Evolutionary conservation across 2,113 vertebrate species (phyloP), one percentile per base, ranked within the genome.

Genomic region (Morone chrysops): DNA sequence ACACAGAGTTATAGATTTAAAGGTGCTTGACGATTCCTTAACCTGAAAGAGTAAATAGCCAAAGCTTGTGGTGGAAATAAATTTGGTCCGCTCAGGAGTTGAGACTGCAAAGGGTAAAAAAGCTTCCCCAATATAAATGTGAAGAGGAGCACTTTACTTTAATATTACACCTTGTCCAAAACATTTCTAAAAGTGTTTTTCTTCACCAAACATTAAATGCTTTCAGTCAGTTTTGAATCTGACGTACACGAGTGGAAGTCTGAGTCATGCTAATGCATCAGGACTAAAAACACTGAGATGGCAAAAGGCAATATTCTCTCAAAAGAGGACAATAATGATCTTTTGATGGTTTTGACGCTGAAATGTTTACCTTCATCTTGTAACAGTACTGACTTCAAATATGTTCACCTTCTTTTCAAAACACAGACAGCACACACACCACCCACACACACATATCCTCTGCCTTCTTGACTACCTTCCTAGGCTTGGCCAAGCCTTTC

Each of bases 381-480:
- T 20, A 57, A 53, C 69, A 81, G 77, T 8, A 41, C 50, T 14
- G 53, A 86, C 82, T 90, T 89, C 74, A 86, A 89, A 87, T 80
- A 68, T 63, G 47, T 60, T 79, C 70, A 89, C 62, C 73, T 73
- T 63, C 67, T 74, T 66, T 81, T 56, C 67, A 83, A 78, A 70
- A 81, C 63, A 69, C 54, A 65, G 51, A 62, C 56, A 80, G 63
- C 83, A 79, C 54, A 69, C 41, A 50, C 51, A 48, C 45, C 67
- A 68, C 31, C 51, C 16, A 65, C 47, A 56, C 43, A 61, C 66
- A 61, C 53, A 54, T 8, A 73, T 51, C 57, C 81, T 68, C 86
- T 87, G 69, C 75, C 78, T 77, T 90, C 61, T 75, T n/a, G 17
- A 66, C 85, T 87, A 78, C 76, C 80, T 80, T 85, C 67, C 73